Base-by-base conservation (phyloP, 2,797 vertebrate genomes). In the Cercopithecus petaurista region DNA sequence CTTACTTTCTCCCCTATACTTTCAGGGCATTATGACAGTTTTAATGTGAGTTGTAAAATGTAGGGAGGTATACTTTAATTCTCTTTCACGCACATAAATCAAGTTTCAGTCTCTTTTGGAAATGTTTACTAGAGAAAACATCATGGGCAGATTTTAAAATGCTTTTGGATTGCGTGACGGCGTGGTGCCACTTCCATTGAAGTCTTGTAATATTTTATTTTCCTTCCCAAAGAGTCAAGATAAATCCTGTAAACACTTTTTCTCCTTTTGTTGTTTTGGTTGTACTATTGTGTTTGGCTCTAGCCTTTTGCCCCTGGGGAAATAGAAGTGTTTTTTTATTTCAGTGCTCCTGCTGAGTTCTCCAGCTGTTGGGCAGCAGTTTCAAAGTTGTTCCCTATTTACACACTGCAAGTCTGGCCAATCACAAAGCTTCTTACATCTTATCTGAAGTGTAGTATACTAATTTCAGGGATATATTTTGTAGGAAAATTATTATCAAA, bases 191-290 rank as follows among this genome's bases (percentile, higher is more conserved):
- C 83, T 97, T 98, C 79, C 26, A 90, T 83, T 85, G 98, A 97
- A 97, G 94, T 97, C 96, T 96, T 97, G 94, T 96, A 98, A 97
- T 96, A 95, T 96, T 98, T 98, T 98, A 93, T 97, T 98, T 98
- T 98, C 97, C 92, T 95, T 97, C 86, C 88, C 84, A 95, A 98
- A 97, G 96, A 96, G 92, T 96, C 96, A 80, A 80, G 97, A 96
- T 97, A 97, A 98, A 97, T 90, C 96, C 96, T 98, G 96, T 96
- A 97, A 98, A 97, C 88, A 86, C 93, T 98, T 97, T 95, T 87
- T 88, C 95, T 97, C 73, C 13, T 95, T 97, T 97, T 96, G 97
- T 95, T 95, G 96, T 97, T 97, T 93, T 87, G 92, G 73, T 93
- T 73, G 70, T 84, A 80, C 72, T 93, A 77, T 70, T 96, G 88